Base-by-base conservation (phyloP, 1,140 invertebrate genomes). In the Gryon sp. region DNA sequence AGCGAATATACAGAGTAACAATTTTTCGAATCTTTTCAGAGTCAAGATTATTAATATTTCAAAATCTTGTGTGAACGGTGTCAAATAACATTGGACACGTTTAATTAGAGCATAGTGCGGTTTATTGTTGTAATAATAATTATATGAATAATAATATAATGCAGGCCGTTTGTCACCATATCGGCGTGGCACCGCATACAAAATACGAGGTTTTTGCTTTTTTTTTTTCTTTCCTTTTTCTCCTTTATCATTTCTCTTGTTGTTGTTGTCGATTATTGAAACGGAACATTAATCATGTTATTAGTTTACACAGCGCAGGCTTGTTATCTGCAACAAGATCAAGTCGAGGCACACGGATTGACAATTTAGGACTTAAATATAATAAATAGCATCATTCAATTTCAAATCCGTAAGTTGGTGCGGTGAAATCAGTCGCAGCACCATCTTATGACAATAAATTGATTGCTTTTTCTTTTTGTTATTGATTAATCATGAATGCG, bases 41-140 rank as follows among this genome's bases (percentile, higher is more conserved):
- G 26, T 30, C n/a, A 12, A 9, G n/a, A 1, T 3, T 28, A 62
- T 62, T 50, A 62, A 62, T 62, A 62, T 40, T 40, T 46, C 28
- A 24, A 38, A 60, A 46, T 36, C 28, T n/a, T 12, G 19, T 9
- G 6, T 3, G 16, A 57, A 7, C 53, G 41, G 2, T 16, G 16
- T 38, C 14, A 74, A 74, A 59, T 65, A 52, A 76, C 28, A 73
- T 34, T 69, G 40, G 8, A 78, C 82, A 82, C 78, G 77, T 78
- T 68, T 0, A 38, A 19, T 86, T 83, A 81, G 82, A 86, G 82
- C 84, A 83, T 85, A 86, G 75, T 86, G 81, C 80, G 76, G 81
- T 87, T 87, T 87, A 87, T 87, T 87, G 81, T 81, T 70, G 74
- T 76, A 83, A 83, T 81, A 81, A 66, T 69, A 57, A 68, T 68